These are phyloP conservation scores for Hycleus phaleratus DNA, from an alignment of 1,140 invertebrate genomes.

Conservation along the genomic window DNA sequence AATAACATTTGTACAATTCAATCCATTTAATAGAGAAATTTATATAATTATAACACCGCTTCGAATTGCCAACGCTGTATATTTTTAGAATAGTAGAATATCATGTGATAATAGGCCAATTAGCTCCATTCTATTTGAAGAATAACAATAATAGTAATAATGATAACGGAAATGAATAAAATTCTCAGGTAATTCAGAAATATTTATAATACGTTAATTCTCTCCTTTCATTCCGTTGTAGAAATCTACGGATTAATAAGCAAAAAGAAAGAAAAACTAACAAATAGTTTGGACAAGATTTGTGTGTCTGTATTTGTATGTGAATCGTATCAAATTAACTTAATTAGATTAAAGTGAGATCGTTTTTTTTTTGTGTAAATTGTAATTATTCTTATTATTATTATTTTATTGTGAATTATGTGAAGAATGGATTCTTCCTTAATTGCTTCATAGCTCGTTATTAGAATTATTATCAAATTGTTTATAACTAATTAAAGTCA, in stretches of 20 bases:
- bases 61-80: too few species aligned
- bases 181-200: too few species aligned
- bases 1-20: slow-evolving; percentile 1
- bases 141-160: too few species aligned
- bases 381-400: not conserved
- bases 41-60: too few species aligned
- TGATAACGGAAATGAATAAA: too few species aligned
- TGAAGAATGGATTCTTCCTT: slow-evolving; percentile 15
- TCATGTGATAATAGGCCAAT: too few species aligned
- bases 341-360: slow-evolving; percentile 10
- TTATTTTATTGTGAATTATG: slow-evolving; percentile 10
- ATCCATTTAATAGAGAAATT: slow-evolving; percentile 4
- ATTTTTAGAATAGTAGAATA: not conserved
- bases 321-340: slow-evolving; percentile 13
- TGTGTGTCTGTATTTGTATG: not conserved
- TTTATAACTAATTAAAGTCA: slow-evolving; percentile 11
- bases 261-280: slow-evolving; percentile 1
- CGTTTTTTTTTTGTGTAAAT: too few species aligned
- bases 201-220: too few species aligned
- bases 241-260: too few species aligned
- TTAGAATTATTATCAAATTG: slow-evolving; percentile 15
- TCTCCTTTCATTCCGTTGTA: too few species aligned
- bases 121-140: too few species aligned
- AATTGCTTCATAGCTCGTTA: slow-evolving; percentile 14
- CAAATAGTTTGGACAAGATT: slow-evolving; percentile 8